Conservation (phyloP, 2,888 invertebrate genomes). For the Coleophora deauratella region DNA sequence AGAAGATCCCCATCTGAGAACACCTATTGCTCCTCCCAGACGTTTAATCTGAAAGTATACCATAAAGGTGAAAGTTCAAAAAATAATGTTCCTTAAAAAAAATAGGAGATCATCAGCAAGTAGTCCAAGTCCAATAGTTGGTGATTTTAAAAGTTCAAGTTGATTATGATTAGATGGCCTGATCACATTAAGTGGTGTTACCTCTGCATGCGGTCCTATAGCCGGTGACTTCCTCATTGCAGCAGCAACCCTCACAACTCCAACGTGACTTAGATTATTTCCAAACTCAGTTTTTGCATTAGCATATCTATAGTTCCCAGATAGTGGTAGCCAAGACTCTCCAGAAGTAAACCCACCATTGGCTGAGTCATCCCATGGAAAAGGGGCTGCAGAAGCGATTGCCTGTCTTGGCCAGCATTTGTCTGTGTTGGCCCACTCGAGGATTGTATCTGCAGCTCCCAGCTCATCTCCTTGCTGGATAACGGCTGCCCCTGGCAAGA, state of each 20-base stretch:
- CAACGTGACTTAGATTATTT: conserved; percentile 64
- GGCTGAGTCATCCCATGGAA: conserved; percentile 63
- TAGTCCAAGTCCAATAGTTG: too few relatives aligned
- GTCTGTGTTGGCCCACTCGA: conserved; percentile 53
- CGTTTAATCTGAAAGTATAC: conserved; percentile 65
- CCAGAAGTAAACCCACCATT: conserved; percentile 67
- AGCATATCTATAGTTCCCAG: conserved; percentile 74
- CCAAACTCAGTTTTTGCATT: conserved; percentile 76
- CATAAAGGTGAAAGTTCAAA: too few relatives aligned
- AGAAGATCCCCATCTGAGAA: conserved; percentile 53
- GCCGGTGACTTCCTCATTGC: conserved; percentile 60
- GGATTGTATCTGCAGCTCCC: conserved; percentile 73
- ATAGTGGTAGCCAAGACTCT: conserved; percentile 79
- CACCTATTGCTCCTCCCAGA: conserved; percentile 56
- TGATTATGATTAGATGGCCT: too few relatives aligned
- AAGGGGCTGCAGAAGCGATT: conserved; percentile 41
- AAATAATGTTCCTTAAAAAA: too few relatives aligned
- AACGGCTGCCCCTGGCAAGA: conserved; percentile 83
- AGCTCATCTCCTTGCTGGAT: conserved; percentile 89
- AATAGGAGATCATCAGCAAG: too few relatives aligned
- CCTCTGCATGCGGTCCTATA: conserved; percentile 58
- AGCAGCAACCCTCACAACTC: conserved; percentile 44
- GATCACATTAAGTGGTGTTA: too few relatives aligned
- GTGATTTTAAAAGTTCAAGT: too few relatives aligned
- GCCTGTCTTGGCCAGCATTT: conserved; percentile 63